These are phyloP conservation scores for Drosophila acutilabella DNA, from an alignment of 2,888 invertebrate species.

Conservation along the genomic window DNA sequence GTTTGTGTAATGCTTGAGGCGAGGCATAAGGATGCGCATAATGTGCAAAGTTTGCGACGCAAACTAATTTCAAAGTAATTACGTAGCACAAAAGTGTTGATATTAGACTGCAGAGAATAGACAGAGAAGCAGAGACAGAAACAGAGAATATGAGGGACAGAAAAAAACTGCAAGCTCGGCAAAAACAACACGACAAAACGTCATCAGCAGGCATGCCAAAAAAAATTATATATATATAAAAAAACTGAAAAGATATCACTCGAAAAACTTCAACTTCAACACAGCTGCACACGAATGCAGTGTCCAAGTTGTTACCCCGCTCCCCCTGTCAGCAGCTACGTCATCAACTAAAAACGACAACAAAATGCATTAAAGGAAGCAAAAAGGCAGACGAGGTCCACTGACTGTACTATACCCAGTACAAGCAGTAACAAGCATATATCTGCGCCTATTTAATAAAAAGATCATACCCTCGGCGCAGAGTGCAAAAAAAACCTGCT, in stretches of 20 bases:
- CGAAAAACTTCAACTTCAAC: constrained; percentile 45
- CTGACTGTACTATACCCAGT: too few relatives aligned
- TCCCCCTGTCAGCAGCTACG: constrained; percentile 10
- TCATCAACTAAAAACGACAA: constrained; percentile 46
- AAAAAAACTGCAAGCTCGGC: constrained; percentile 32
- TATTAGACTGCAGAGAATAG: constrained; percentile 72
- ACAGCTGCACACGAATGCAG: constrained; percentile 64
- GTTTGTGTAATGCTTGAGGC: constrained; percentile 45
- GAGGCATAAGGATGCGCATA: constrained; percentile 77
- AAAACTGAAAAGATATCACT: constrained; percentile 15
- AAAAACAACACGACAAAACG: constrained; percentile 73
- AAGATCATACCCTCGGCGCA: too few relatives aligned
- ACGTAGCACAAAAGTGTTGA: constrained; percentile 82
- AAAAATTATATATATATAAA: constrained; percentile 4
- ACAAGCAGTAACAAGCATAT: too few relatives aligned
- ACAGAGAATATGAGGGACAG: not conserved
- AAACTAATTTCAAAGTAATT: constrained; percentile 84
- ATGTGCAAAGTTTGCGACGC: constrained; percentile 81
- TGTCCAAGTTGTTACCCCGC: constrained; percentile 15
- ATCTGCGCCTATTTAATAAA: too few relatives aligned
- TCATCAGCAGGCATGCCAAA: constrained; percentile 61
- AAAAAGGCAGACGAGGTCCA: constrained; percentile 16
- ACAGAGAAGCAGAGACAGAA: not conserved
- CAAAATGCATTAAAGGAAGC: constrained; percentile 39
- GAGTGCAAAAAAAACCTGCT: too few relatives aligned